Percentiles rank a stretch among this genome's conserved stretches.
Conservation (phyloP, 2,888 invertebrate species). For the Argyra leucocephala region DNA sequence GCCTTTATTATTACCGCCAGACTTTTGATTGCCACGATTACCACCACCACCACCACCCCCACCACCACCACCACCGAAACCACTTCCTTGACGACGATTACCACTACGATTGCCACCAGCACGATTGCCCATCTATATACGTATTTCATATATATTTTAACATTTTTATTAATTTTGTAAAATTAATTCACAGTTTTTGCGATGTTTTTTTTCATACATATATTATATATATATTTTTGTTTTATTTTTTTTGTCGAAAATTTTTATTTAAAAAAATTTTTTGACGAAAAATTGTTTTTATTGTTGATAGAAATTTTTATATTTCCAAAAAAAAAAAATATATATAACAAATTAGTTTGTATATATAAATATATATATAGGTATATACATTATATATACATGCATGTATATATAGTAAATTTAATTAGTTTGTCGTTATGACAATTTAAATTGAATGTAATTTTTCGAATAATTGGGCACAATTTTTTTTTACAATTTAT, state of each 20-base stretch:
- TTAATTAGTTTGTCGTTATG: constrained; percentile 1
- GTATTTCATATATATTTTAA: constrained; percentile 15
- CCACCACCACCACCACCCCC: constrained; percentile 42
- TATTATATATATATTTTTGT: neutral
- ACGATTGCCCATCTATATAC: constrained; percentile 43
- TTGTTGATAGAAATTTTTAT: neutral
- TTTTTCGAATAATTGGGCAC: neutral
- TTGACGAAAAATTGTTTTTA: neutral
- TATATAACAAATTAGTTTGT: too few species aligned
- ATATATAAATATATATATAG: neutral
- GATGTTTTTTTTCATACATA: constrained; percentile 4
- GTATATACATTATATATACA: too few species aligned
- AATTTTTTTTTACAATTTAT: neutral
- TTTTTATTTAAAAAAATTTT: neutral
- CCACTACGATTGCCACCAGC: constrained; percentile 37
- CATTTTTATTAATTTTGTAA: constrained; percentile 16
- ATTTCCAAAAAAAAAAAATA: too few species aligned
- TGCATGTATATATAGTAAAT: neutral
- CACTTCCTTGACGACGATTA: constrained; percentile 36
- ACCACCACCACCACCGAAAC: constrained; percentile 31
- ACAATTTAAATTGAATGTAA: neutral
- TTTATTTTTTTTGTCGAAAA: neutral
- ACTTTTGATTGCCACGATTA: constrained; percentile 38
- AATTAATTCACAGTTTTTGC: constrained; percentile 5
- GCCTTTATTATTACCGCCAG: constrained; percentile 33